Base-by-base conservation (phyloP, 2,888 invertebrate genomes). In the Sphaeridia pumilis region DNA sequence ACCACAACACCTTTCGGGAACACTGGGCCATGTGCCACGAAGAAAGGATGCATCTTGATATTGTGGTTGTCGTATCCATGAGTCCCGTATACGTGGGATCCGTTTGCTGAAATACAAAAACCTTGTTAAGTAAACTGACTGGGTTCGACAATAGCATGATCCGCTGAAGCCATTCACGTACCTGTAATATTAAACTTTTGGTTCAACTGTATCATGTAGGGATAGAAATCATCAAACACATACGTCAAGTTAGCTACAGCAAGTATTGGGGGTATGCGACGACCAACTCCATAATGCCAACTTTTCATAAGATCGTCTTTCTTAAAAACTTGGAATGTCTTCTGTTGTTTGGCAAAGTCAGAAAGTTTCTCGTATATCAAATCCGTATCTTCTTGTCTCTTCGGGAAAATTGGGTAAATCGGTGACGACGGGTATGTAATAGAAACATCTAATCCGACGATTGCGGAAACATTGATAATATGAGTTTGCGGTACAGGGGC, bases 21-120 rank as follows among this genome's bases (percentile, higher is more conserved):
- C 56, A 72, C 72, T 1, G 83, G 83, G 2, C 84, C 84, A 58
- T 75, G 72, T 0, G 81, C 83, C 66, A 84, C 76, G 67, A 84
- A 84, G 64, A 81, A 77, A 4, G 83, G 79, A 62, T 76, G 77
- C 84, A 84, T 84, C 45, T 71, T 70, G 41, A 67, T 56, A 2
- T 74, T 68, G 43, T 69, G 70, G 65, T 81, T 81, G 65, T 81
- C 78, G 65, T 81, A 83, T 1, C 83, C 83, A 66, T 83, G 83
- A 20, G 76, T 68, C 2, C 81, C 81, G 65, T 78, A 78, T 57
- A 72, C 70, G 1, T 74, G 70, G 24, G 69, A 67, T 47, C 71
- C 69, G 27, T 71, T 74, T 20, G 75, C 78, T 76, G 61, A 69
- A 51, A 57, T 56, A 49, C 47, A 64, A 53, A 48, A 38, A 49